Percentiles rank a stretch among this genome's conserved stretches.
Evolutionary conservation across 2,113 vertebrate genomes (phyloP).

Genomic region (Rhombomys opimus): DNA sequence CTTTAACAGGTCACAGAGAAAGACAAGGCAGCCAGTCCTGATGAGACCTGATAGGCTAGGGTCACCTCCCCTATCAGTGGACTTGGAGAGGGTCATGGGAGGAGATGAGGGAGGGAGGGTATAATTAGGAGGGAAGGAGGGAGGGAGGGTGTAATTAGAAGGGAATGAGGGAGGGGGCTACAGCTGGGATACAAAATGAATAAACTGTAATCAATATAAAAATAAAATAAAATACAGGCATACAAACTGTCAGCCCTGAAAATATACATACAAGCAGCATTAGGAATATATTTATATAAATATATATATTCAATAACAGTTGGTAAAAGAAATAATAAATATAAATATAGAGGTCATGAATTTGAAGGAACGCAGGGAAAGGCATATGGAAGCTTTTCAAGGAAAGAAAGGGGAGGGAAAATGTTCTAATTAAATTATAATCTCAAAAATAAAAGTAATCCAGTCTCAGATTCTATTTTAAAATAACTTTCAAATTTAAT

Average conservation of each 20-base stretch:
- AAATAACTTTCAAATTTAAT: conserved; percentile 47
- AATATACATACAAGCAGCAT: background rate
- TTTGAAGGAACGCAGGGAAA: background rate
- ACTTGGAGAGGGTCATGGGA: no score
- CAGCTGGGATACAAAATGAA: no score
- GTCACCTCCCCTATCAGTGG: no score
- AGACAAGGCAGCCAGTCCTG: no score
- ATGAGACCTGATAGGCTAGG: no score
- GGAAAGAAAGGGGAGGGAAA: background rate
- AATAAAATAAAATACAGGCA: background rate
- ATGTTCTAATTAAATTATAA: background rate
- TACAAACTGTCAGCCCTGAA: background rate
- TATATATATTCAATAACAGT: background rate
- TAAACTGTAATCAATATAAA: background rate
- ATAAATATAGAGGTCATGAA: background rate
- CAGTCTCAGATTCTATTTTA: conserved; percentile 20
- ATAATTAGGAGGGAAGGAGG: no score
- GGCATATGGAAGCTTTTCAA: background rate
- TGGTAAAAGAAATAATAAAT: background rate
- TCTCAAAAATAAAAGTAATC: background rate
- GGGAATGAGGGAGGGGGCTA: no score
- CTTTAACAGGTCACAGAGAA: no score
- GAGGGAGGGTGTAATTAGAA: no score
- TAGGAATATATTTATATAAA: background rate
- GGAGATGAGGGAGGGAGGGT: no score